A percentile compares a stretch with the other conserved stretches of the same genome.
phyloP scores from a whole-genome alignment of 2,113 vertebrate genomes.

The Mola mola region DNA sequence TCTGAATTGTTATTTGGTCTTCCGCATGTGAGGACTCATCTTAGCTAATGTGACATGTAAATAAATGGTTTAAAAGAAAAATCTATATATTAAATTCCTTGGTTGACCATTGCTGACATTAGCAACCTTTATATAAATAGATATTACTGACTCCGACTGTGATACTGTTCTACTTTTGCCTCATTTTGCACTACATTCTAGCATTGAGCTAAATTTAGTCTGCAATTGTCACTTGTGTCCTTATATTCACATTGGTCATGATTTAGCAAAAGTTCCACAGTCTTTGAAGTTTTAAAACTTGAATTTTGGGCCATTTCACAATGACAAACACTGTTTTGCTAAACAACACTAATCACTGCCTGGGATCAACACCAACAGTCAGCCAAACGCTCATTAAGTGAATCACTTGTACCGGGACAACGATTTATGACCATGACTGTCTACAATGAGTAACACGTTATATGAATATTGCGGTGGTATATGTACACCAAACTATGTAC shows the following conservation, averaged over 20 bases:
- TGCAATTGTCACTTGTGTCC: neutral
- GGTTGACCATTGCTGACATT: neutral
- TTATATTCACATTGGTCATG: neutral
- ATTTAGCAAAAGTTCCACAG: neutral
- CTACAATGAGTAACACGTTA: neutral
- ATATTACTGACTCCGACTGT: neutral
- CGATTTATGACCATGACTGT: slow-evolving; percentile 29
- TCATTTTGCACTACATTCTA: neutral
- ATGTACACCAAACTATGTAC: neutral
- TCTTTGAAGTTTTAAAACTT: slow-evolving; percentile 2
- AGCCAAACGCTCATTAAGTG: slow-evolving; percentile 25
- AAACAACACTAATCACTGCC: slow-evolving; percentile 23
- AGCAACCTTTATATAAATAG: neutral
- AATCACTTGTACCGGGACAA: slow-evolving; percentile 37
- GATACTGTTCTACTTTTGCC: neutral
- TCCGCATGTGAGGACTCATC: too few species aligned
- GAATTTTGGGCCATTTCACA: neutral
- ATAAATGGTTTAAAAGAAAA: too few species aligned
- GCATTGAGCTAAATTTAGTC: neutral
- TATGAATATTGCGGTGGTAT: neutral
- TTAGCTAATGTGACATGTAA: too few species aligned
- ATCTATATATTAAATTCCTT: too few species aligned
- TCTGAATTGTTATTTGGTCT: too few species aligned
- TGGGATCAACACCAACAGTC: slow-evolving; percentile 15
- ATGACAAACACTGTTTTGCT: slow-evolving; percentile 2